phyloP scores from a whole-genome alignment of 1,140 invertebrate genomes.

The Heliconius eleuchia region DNA sequence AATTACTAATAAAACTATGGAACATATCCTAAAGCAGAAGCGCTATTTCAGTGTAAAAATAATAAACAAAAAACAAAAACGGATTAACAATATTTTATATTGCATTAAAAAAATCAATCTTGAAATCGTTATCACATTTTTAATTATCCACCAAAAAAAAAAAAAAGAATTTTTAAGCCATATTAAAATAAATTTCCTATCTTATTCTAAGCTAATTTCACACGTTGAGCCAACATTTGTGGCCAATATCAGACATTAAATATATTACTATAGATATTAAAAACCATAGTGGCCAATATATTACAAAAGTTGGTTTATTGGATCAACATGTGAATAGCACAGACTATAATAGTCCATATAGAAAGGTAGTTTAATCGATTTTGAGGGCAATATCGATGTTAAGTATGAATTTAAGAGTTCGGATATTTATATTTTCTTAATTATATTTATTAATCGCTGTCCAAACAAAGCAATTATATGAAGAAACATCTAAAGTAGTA shows the following conservation, averaged over 20 bases:
- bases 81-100: constrained; percentile 34
- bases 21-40: not conserved
- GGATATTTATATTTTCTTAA: not conserved
- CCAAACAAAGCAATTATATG: too few relatives aligned
- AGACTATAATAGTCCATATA: constrained; percentile 1
- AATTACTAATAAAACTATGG: constrained; percentile 1
- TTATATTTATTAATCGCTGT: too few relatives aligned
- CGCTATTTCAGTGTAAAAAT: not conserved
- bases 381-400: not conserved
- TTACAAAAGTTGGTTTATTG: not conserved
- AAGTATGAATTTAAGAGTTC: not conserved
- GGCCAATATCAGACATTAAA: not conserved
- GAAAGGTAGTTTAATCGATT: constrained; percentile 2
- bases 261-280: too few relatives aligned
- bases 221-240: not conserved
- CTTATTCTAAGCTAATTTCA: constrained; percentile 20
- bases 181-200: constrained; percentile 21
- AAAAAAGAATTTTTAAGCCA: constrained; percentile 18
- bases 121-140: constrained; percentile 35
- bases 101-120: constrained; percentile 23
- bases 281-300: not conserved
- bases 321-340: constrained; percentile 5
- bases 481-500: too few relatives aligned
- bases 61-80: not conserved
- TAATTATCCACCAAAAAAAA: constrained; percentile 26